Conservation (phyloP, 1,140 invertebrate genomes). For the Drosophila busckii region DNA sequence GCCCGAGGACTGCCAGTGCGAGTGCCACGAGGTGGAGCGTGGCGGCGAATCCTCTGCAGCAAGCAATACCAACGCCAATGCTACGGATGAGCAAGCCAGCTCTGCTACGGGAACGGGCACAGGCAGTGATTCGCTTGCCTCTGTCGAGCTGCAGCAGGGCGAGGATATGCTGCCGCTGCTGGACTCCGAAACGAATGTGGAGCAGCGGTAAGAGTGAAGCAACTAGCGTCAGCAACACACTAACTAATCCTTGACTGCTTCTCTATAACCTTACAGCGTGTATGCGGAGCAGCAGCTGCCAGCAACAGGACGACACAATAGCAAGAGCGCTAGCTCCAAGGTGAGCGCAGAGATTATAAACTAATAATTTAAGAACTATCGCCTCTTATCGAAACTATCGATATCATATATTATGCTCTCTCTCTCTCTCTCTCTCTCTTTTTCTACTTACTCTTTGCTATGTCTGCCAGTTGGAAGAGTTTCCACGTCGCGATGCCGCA, state of each 20-base stretch:
- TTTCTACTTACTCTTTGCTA: no score
- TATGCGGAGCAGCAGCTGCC: slow-evolving; percentile 59
- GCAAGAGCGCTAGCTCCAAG: slow-evolving; percentile 23
- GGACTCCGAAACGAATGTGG: slow-evolving; percentile 48
- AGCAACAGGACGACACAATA: slow-evolving; percentile 31
- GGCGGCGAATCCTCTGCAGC: slow-evolving; percentile 53
- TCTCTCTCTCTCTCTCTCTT: neutral
- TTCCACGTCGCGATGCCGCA: slow-evolving; percentile 62
- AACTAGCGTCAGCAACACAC: neutral
- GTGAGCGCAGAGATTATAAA: slow-evolving; percentile 12
- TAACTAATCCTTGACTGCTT: neutral
- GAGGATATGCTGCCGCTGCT: slow-evolving; percentile 72
- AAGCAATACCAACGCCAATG: neutral
- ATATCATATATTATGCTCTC: neutral
- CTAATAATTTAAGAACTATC: no score
- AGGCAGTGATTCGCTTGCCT: slow-evolving; percentile 58
- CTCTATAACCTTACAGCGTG: slow-evolving; percentile 31
- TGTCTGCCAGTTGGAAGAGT: slow-evolving; percentile 53
- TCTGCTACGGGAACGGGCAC: slow-evolving; percentile 42
- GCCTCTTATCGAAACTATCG: neutral
- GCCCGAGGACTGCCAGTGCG: slow-evolving; percentile 90
- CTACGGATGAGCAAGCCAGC: slow-evolving; percentile 45
- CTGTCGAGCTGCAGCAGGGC: slow-evolving; percentile 65
- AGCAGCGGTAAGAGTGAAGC: slow-evolving; percentile 35
- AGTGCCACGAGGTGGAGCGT: slow-evolving; percentile 85